Conservation (phyloP, 2,797 vertebrate species). For the Trichosurus vulpecula region DNA sequence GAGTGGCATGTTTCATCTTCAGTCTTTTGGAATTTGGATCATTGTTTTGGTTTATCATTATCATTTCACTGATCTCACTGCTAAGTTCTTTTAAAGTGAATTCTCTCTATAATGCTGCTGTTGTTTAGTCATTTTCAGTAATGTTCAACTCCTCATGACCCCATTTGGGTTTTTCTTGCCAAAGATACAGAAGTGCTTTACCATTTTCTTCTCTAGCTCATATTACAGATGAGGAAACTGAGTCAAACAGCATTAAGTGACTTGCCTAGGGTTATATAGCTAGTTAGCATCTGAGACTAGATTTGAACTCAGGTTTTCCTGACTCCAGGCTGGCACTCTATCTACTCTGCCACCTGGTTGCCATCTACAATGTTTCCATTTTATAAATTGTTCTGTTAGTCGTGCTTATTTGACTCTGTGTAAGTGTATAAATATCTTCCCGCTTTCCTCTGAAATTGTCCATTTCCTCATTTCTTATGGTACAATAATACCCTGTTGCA, state of each 20-base stretch:
- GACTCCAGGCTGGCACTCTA: background rate
- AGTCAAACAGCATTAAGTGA: background rate
- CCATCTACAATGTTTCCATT: background rate
- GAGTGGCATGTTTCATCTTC: background rate
- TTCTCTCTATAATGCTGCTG: background rate
- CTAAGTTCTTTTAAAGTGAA: background rate
- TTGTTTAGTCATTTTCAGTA: background rate
- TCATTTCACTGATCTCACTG: background rate
- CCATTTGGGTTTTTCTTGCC: background rate
- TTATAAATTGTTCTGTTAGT: background rate
- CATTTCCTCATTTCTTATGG: background rate
- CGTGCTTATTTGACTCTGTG: background rate
- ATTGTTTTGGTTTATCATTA: background rate
- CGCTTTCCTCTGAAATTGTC: background rate
- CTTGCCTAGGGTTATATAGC: background rate
- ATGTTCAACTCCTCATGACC: background rate
- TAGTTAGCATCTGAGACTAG: background rate
- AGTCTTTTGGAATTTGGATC: background rate
- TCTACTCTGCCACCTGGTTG: background rate
- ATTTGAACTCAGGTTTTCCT: background rate
- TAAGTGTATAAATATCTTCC: background rate
- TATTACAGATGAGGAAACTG: background rate
- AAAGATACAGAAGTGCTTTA: background rate
- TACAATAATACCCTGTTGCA: background rate
- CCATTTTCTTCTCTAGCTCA: background rate